Evolutionary conservation across 2,113 vertebrate genomes (phyloP).

Genomic region (Aspiorhynchus laticeps): DNA sequence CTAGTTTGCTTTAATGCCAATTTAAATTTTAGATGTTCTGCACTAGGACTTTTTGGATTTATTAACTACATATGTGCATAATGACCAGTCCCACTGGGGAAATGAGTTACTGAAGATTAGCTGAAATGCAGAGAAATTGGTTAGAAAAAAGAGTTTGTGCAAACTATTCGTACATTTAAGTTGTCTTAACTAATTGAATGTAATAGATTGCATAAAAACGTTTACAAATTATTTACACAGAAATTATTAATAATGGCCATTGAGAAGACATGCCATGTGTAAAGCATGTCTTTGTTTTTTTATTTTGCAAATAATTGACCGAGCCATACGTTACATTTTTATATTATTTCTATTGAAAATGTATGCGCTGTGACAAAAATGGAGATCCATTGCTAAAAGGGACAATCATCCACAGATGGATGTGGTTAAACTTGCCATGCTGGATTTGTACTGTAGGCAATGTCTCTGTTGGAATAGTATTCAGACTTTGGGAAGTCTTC

Average conservation of each 20-base stretch:
- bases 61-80: not conserved
- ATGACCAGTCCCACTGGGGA: not conserved
- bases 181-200: not conserved
- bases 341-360: conserved; percentile 49
- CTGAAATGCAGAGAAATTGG: not conserved
- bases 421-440: not conserved
- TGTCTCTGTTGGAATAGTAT: conserved; percentile 1
- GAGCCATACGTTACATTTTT: conserved; percentile 56
- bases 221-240: not conserved
- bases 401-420: conserved; percentile 50
- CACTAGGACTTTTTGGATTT: not conserved
- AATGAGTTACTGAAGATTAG: not conserved
- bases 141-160: not conserved
- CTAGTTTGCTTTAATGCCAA: not conserved
- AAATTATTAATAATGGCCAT: not conserved
- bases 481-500: not conserved
- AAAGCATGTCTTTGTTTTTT: conserved; percentile 13
- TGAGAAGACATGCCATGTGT: not conserved
- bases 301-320: conserved; percentile 29
- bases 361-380: conserved; percentile 52
- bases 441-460: conserved; percentile 5
- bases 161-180: not conserved
- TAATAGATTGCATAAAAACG: not conserved
- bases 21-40: not conserved
- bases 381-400: conserved; percentile 46